Conservation (phyloP, 92 coral and sea anemone genomes). For the Parazoanthus atlanticus region DNA sequence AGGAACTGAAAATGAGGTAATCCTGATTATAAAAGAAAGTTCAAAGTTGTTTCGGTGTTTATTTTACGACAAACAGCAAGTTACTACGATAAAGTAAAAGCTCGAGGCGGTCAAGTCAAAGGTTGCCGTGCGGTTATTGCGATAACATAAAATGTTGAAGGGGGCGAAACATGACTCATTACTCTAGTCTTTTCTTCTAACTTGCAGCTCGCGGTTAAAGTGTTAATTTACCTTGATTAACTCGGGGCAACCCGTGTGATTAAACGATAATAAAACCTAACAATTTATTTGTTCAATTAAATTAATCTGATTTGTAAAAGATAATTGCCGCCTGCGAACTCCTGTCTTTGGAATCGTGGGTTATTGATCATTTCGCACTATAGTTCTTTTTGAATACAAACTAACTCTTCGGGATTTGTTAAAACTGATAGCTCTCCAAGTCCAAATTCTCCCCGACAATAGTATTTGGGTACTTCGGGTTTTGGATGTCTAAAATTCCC, state of each 20-base stretch:
- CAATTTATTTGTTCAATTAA: slow-evolving; percentile 25
- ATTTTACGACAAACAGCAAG: background rate
- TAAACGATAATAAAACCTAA: slow-evolving; percentile 18
- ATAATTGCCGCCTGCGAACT: background rate
- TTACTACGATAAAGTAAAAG: background rate
- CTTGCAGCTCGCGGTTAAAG: slow-evolving; percentile 30
- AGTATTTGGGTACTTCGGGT: background rate
- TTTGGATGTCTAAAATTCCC: background rate
- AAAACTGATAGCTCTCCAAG: background rate
- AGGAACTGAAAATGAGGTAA: background rate
- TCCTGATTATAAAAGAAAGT: background rate
- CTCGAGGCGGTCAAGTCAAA: slow-evolving; percentile 2
- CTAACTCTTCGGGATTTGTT: background rate
- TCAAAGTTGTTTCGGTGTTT: background rate
- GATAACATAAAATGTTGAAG: slow-evolving; percentile 7
- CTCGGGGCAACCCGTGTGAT: slow-evolving; percentile 22
- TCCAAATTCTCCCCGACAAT: background rate
- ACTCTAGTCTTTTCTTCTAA: background rate
- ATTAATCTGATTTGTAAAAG: background rate
- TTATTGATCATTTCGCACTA: background rate
- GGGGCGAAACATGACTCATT: background rate
- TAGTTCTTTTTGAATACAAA: background rate
- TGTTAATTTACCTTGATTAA: slow-evolving; percentile 21
- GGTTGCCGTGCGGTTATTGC: slow-evolving; percentile 31
- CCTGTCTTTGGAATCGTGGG: background rate